Conservation (phyloP, 2,113 vertebrate species). For the Alligator sinensis region DNA sequence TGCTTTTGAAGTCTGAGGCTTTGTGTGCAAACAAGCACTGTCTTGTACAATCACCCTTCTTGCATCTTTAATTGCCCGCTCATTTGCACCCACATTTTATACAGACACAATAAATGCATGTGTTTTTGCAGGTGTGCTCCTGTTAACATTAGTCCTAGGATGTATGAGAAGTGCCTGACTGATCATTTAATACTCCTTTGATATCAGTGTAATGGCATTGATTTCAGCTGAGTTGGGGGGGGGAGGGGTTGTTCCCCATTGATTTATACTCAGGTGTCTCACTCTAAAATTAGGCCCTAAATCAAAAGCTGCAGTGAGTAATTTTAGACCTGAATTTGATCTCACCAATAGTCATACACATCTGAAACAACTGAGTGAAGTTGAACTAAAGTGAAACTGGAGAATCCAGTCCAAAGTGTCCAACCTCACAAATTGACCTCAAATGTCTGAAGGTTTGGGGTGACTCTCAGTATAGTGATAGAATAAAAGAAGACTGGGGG, state of each 20-base stretch:
- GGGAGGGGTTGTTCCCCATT: neutral
- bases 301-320: neutral
- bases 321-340: neutral
- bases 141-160: neutral
- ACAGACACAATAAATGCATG: neutral
- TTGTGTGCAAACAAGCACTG: neutral
- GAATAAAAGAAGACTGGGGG: neutral
- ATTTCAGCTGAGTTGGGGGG: neutral
- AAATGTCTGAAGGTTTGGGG: neutral
- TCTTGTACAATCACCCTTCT: neutral
- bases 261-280: neutral
- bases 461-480: neutral
- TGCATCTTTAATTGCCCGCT: neutral
- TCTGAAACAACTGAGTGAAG: neutral
- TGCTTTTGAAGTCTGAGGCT: neutral
- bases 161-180: neutral
- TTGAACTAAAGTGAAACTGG: neutral
- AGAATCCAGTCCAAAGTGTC: neutral
- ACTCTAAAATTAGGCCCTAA: too few species aligned
- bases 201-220: neutral
- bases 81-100: neutral
- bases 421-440: neutral
- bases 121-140: neutral
- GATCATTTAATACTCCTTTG: neutral
- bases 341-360: neutral